Conservation (phyloP, 2,113 vertebrate genomes). For the Junco hyemalis region DNA sequence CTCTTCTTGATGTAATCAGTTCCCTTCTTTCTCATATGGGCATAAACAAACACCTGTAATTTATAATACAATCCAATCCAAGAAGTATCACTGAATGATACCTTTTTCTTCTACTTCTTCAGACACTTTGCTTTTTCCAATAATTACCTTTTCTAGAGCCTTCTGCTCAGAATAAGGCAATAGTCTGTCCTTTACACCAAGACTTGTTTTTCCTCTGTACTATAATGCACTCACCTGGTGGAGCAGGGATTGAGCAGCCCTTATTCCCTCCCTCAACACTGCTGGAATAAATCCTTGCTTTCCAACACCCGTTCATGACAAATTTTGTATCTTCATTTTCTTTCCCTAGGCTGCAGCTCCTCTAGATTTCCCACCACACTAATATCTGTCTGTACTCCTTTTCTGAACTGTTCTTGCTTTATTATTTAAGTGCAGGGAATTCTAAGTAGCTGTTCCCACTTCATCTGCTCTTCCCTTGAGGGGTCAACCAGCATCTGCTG, state of each 20-base stretch:
- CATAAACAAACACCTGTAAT: background rate
- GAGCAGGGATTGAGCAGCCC: background rate
- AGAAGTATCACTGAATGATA: background rate
- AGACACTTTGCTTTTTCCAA: background rate
- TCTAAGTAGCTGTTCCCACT: conserved; percentile 26
- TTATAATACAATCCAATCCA: background rate
- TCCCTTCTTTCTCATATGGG: background rate
- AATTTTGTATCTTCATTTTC: background rate
- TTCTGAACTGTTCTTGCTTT: background rate
- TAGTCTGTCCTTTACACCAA: background rate
- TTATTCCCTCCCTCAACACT: background rate
- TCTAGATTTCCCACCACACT: background rate
- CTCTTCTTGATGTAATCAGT: background rate
- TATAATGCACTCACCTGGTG: background rate
- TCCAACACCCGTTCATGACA: background rate
- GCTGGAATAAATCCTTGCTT: background rate
- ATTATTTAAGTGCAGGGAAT: conserved; percentile 1
- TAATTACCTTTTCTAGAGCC: background rate
- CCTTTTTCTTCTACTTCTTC: background rate
- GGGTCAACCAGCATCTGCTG: background rate
- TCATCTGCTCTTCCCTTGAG: background rate
- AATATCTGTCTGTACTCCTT: background rate
- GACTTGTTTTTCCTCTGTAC: background rate
- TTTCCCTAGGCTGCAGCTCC: background rate
- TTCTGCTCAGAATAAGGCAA: background rate